Percentiles rank a stretch among this genome's conserved stretches.
These are phyloP conservation scores for Caenorhabditis japonica DNA, from an alignment of 2,888 invertebrate genomes.

Conservation along the genomic window DNA sequence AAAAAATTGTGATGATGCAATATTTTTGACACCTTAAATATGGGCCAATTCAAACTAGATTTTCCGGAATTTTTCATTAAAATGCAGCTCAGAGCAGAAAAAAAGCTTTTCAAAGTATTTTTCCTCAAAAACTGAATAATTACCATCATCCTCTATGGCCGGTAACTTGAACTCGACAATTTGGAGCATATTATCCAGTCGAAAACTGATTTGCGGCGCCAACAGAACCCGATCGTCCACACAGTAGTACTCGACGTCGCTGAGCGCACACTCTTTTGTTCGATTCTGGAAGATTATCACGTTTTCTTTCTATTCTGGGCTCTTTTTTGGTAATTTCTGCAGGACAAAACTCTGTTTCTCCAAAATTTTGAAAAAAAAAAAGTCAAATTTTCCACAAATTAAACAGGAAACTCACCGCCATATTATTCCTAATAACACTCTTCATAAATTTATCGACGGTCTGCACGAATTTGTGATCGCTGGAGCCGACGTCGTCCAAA, in stretches of 20 bases:
- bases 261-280: neutral
- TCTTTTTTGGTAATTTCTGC: neutral
- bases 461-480: neutral
- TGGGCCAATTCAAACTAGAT: no score
- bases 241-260: conserved; percentile 23
- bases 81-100: no score
- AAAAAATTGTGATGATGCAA: no score
- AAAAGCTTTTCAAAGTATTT: neutral
- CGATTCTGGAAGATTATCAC: conserved; percentile 9
- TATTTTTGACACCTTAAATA: no score
- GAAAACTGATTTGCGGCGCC: conserved; percentile 2
- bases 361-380: no score
- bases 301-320: neutral
- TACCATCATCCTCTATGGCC: conserved; percentile 3
- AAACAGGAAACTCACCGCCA: neutral
- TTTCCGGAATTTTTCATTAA: no score
- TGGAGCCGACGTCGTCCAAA: neutral
- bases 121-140: neutral
- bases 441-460: neutral
- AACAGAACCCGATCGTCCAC: conserved; percentile 5
- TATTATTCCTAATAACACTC: neutral
- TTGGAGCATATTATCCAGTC: conserved; percentile 1
- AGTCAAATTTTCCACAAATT: neutral
- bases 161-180: conserved; percentile 1
- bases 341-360: neutral